Evolutionary conservation across 92 coral and sea anemone genomes (phyloP), one percentile per base, ranked within the genome.

Genomic region (Meandrina meandrites): DNA sequence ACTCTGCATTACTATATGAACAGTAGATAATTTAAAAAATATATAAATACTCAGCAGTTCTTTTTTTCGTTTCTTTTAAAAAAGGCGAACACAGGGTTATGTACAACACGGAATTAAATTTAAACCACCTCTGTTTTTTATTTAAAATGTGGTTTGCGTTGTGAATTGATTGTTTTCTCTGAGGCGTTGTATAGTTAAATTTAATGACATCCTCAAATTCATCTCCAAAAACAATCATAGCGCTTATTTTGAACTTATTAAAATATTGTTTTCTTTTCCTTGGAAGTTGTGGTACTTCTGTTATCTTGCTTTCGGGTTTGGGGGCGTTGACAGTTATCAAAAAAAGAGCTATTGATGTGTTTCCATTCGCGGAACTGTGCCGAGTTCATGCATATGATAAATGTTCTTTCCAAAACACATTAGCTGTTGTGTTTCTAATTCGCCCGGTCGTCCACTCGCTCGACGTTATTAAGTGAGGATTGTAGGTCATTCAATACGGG

Each of bases 391-490:
- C 75, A 76, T 40, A 85, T 22, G 51, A 85, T 76, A 42, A 67
- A 60, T 5, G 68, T 27, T 85, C 47, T 78, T 77, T 77, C 62
- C 60, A 76, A 84, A 85, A 85, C 75, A 78, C 76, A 85, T 77
- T 85, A 76, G 48, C 60, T 76, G 70, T 78, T 76, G 82, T 32
- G 30, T 66, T n/a, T 42, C 16, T 85, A 76, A 85, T 85, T 85
- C 88, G 45, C 82, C 48, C 82, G 88, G 88, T 66, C 24, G 86
- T 42, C 62, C 53, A 62, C 64, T 74, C 76, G 82, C 76, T 75
- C 67, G 82, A 47, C 67, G 17, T 40, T 75, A 75, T 72, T 42
- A 85, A 62, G 88, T 75, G 66, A 19, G 60, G 75, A 85, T 84
- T 76, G 75, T 50, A 35, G n/a, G 47, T 74, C 47, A 30, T 85